Percentiles rank a stretch among this genome's conserved stretches.
Conservation (phyloP, 2,113 vertebrate genomes). For the Isurus oxyrinchus region DNA sequence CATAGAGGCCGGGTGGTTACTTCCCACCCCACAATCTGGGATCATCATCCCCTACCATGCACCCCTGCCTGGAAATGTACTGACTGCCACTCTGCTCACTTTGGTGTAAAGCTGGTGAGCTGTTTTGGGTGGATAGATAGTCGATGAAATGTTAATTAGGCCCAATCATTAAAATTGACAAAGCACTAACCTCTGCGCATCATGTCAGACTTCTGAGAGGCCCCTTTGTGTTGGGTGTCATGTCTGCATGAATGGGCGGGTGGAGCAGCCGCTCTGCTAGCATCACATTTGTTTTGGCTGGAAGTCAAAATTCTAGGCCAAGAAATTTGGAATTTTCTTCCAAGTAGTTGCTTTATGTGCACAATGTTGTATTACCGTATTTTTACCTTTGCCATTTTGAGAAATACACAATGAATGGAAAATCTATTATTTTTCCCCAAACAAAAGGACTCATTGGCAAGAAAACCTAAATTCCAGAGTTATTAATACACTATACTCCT, state of each 20-base stretch:
- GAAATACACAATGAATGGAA: neutral
- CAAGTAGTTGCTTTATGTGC: neutral
- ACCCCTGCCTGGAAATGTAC: neutral
- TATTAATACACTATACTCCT: neutral
- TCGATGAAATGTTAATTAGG: neutral
- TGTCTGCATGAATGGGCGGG: neutral
- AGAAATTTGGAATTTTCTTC: neutral
- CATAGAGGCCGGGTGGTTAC: neutral
- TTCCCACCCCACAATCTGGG: neutral
- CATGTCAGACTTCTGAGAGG: no score
- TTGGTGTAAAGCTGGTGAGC: neutral
- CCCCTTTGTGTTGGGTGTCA: neutral
- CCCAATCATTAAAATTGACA: neutral
- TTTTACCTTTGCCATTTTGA: neutral
- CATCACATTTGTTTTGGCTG: neutral
- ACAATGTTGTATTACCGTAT: neutral
- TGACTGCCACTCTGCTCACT: neutral
- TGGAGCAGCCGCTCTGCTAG: neutral
- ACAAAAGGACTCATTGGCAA: neutral
- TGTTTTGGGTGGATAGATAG: neutral
- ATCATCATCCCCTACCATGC: neutral
- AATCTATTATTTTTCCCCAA: neutral
- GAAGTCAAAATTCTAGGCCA: neutral
- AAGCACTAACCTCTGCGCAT: neutral
- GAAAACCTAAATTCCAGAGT: neutral